Evolutionary conservation across 2,797 vertebrate species (phyloP).

Genomic region (Urocyon cinereoargenteus): DNA sequence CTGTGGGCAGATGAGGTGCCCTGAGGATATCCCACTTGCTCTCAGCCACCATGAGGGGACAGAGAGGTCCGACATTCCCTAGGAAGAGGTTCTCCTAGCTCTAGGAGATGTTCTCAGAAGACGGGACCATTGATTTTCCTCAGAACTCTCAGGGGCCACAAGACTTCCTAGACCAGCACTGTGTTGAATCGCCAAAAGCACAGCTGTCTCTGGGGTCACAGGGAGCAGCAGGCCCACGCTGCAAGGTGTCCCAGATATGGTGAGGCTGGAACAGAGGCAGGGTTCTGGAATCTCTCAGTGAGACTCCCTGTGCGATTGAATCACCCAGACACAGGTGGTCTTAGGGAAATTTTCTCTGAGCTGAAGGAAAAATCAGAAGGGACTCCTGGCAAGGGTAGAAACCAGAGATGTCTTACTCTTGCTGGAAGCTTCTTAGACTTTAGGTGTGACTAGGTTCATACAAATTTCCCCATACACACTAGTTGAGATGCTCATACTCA

Average conservation of each 20-base stretch:
- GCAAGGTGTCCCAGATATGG: background rate
- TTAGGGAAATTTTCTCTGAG: background rate
- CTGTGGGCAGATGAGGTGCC: background rate
- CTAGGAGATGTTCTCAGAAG: background rate
- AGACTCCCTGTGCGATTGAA: background rate
- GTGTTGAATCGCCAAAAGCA: background rate
- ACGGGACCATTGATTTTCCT: background rate
- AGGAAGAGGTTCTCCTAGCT: background rate
- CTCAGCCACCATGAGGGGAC: background rate
- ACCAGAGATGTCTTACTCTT: no score
- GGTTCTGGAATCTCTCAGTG: background rate
- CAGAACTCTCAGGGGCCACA: accelerated
- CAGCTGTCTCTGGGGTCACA: background rate
- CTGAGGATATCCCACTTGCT: no score
- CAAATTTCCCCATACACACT: background rate
- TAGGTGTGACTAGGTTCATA: no score
- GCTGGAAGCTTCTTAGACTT: background rate
- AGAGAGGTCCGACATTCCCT: background rate
- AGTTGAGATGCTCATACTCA: background rate
- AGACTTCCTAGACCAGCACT: background rate
- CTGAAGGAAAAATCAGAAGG: background rate
- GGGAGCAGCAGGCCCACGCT: no score
- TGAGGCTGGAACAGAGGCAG: background rate
- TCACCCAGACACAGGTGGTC: no score
- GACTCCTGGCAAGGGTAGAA: background rate